Conservation (phyloP, 2,797 vertebrate species). For the Octomys mimax region DNA sequence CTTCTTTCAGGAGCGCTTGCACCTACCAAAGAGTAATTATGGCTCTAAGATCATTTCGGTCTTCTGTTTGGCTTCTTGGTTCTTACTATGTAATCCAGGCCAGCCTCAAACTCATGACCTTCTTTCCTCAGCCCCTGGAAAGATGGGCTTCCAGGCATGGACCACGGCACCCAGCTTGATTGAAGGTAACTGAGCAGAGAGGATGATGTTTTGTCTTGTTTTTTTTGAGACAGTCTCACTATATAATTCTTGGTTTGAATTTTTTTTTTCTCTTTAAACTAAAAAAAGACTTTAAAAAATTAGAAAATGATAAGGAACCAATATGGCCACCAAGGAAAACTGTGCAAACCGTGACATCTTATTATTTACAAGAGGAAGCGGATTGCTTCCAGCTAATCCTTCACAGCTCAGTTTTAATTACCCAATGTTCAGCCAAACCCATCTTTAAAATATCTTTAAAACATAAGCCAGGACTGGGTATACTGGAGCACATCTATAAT, state of each 20-base stretch:
- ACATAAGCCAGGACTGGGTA: neutral
- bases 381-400: neutral
- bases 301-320: neutral
- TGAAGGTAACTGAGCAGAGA: neutral
- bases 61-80: neutral
- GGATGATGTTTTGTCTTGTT: neutral
- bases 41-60: neutral
- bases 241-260: neutral
- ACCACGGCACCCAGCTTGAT: neutral
- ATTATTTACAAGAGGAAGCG: slow-evolving; percentile 5
- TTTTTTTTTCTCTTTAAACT: too few relatives aligned
- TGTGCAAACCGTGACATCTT: neutral
- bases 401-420: slow-evolving; percentile 1
- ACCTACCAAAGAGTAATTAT: neutral
- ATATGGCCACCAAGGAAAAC: neutral
- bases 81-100: neutral
- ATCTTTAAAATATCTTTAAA: slow-evolving; percentile 14
- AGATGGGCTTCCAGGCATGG: neutral
- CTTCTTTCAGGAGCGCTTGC: neutral
- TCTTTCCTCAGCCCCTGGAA: neutral
- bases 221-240: neutral
- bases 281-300: neutral
- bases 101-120: neutral
- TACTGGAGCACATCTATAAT: neutral
- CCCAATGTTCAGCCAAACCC: neutral